A percentile compares a stretch with the other conserved stretches of the same genome.
Conservation (phyloP, 64 coral and sea anemone genomes). For the Actinia equina region DNA sequence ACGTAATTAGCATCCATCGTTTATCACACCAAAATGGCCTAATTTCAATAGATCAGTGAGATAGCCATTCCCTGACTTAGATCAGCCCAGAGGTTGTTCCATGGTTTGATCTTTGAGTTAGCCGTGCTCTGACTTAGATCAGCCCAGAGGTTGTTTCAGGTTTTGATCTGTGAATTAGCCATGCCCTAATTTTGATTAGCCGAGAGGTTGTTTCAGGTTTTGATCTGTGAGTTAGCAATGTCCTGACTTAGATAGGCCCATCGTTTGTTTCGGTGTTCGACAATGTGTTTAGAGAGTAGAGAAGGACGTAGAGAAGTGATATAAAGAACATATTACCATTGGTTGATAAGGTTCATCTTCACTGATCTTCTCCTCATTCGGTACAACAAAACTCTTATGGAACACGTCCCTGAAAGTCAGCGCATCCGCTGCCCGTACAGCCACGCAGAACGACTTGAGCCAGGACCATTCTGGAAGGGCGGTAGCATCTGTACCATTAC, state of each 20-base stretch:
- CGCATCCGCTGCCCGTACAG: slow-evolving; percentile 59
- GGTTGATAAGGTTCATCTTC: slow-evolving; percentile 67
- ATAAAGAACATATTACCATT: slow-evolving; percentile 37
- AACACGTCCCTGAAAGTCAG: slow-evolving; percentile 58
- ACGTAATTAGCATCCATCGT: no score
- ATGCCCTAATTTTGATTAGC: not conserved
- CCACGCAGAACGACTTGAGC: slow-evolving; percentile 55
- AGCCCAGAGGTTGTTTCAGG: no score
- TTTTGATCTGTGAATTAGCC: not conserved
- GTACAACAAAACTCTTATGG: slow-evolving; percentile 60
- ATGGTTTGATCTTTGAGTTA: no score
- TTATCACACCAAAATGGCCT: no score
- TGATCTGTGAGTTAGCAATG: not conserved
- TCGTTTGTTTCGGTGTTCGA: not conserved
- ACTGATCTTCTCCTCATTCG: slow-evolving; percentile 58
- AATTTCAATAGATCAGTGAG: no score
- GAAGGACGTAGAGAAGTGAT: not conserved
- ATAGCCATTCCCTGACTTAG: no score
- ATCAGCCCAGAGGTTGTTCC: no score
- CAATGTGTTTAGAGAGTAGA: not conserved
- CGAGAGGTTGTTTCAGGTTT: no score
- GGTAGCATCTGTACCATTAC: not conserved
- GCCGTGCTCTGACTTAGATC: no score
- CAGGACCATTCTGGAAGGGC: slow-evolving; percentile 65
- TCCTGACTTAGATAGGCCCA: no score